These are phyloP conservation scores for Oceanites oceanicus DNA, from an alignment of 2,113 vertebrate genomes.

Conservation along the genomic window DNA sequence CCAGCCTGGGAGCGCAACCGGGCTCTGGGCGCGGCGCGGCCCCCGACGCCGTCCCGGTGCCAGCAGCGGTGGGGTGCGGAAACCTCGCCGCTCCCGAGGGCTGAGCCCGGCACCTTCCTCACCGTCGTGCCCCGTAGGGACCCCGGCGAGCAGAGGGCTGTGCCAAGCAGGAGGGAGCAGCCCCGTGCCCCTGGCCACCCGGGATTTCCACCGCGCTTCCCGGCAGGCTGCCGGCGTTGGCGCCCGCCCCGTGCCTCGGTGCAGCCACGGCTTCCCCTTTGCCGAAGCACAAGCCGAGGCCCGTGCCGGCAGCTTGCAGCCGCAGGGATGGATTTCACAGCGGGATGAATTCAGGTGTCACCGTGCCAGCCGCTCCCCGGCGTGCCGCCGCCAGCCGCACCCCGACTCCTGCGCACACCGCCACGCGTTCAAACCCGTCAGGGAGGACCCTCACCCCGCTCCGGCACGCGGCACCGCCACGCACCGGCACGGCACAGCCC, in stretches of 20 bases:
- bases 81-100: neutral
- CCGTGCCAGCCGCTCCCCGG: neutral
- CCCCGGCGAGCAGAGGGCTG: too few species aligned
- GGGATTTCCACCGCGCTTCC: neutral
- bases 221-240: neutral
- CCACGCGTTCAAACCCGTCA: neutral
- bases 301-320: neutral
- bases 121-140: neutral
- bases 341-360: neutral
- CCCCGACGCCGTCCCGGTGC: neutral
- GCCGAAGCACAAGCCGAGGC: neutral
- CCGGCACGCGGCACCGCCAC: neutral
- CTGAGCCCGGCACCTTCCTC: neutral
- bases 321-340: neutral
- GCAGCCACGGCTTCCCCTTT: neutral
- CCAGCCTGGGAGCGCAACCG: too few species aligned
- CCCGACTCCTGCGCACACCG: neutral
- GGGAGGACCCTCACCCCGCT: neutral
- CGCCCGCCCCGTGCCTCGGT: neutral
- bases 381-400: neutral
- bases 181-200: neutral
- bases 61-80: neutral
- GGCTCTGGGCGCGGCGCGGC: neutral
- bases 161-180: neutral
- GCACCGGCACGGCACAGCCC: neutral